Percentiles rank a stretch among this genome's conserved stretches.
Conservation (phyloP, 2,113 vertebrate genomes). For the Varanus salvator region DNA sequence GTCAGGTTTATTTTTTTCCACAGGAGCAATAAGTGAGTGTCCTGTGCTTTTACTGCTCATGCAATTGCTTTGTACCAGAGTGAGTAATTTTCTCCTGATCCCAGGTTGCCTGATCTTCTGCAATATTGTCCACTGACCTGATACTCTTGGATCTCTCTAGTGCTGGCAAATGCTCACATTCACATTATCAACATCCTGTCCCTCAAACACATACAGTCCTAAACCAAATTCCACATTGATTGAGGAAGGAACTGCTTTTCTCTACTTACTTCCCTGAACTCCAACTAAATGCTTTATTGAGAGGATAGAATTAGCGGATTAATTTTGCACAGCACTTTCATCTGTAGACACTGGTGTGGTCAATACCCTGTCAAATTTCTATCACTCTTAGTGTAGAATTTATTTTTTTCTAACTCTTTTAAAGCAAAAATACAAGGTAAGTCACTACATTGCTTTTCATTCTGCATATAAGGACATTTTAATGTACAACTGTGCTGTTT, state of each 20-base stretch:
- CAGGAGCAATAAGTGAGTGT: constrained; percentile 18
- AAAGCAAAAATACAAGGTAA: background rate
- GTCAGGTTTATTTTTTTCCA: background rate
- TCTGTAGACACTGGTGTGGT: background rate
- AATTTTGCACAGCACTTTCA: background rate
- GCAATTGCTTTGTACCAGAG: constrained; percentile 19
- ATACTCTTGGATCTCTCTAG: background rate
- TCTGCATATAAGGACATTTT: background rate
- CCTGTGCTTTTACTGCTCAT: background rate
- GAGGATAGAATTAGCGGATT: background rate
- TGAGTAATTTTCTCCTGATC: constrained; percentile 51
- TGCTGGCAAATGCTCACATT: background rate
- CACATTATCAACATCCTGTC: background rate
- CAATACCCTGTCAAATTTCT: background rate
- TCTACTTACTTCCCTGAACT: background rate
- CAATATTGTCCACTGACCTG: background rate
- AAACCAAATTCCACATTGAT: background rate
- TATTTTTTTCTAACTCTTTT: background rate
- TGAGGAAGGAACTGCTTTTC: background rate
- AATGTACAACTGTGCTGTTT: background rate
- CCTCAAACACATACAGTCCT: background rate
- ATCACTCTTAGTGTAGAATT: background rate
- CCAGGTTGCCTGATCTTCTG: constrained; percentile 28
- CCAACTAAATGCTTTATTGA: background rate
- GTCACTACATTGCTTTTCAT: background rate